phyloP scores from a whole-genome alignment of 1,140 invertebrate species.

The Temnothorax longispinosus region DNA sequence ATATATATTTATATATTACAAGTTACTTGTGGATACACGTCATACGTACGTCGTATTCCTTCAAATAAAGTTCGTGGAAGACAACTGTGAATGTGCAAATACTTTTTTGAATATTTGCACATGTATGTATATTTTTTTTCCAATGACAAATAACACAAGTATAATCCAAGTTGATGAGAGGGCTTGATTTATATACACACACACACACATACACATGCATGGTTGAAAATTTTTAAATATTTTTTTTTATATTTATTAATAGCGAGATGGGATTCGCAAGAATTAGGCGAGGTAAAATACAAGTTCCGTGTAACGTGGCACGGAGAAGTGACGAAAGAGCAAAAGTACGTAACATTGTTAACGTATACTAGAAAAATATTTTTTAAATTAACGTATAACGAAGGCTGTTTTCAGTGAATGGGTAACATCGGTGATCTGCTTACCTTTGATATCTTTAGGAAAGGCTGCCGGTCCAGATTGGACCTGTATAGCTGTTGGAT shows the following conservation, averaged over 20 bases:
- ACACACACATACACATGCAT: too few species aligned
- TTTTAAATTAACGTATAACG: not conserved
- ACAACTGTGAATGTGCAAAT: too few species aligned
- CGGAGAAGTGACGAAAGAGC: constrained; percentile 80
- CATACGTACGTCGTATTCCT: too few species aligned
- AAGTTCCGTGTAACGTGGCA: constrained; percentile 85
- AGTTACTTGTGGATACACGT: too few species aligned
- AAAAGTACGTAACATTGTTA: constrained; percentile 79
- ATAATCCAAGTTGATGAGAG: too few species aligned
- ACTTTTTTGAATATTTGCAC: too few species aligned
- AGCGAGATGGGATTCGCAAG: constrained; percentile 86
- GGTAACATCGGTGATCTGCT: constrained; percentile 87
- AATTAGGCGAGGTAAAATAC: constrained; percentile 84
- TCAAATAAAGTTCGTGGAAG: too few species aligned
- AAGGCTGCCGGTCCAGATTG: constrained; percentile 93
- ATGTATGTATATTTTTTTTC: not conserved
- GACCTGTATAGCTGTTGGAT: constrained; percentile 96
- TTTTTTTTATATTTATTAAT: not conserved
- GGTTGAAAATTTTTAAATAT: not conserved
- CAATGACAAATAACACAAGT: too few species aligned
- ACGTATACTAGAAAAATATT: not conserved
- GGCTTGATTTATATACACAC: too few species aligned
- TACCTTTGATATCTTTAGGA: constrained; percentile 90
- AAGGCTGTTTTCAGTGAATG: constrained; percentile 84
- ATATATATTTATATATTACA: too few species aligned